Base-by-base conservation (phyloP, 2,113 vertebrate species). In the Phalacrocorax pelagicus region DNA sequence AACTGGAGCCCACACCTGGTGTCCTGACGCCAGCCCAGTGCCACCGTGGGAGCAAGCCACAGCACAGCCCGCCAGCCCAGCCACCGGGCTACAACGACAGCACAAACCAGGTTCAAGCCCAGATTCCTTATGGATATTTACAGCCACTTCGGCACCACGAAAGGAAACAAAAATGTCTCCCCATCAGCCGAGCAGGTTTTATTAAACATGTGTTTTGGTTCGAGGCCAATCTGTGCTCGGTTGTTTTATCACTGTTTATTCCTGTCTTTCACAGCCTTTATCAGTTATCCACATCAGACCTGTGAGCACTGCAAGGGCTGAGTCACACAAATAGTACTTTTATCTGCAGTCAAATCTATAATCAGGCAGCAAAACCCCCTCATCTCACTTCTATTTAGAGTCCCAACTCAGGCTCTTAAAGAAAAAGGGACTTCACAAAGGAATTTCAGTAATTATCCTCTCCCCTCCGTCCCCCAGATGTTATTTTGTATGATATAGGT, bases 211-310 rank as follows among this genome's bases (percentile, higher is more conserved):
- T 90, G 91, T 74, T 95, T 96, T 94, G 81, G 84, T 84, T 84
- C 1, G 22, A 92, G 89, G 87, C 87, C 94, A 92, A 90, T 44
- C 54, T 63, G 61, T 0, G 11, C 81, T 93, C 0, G 1, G 32
- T 82, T 96, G 70, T 63, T 95, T 92, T 95, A 93, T 94, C 93
- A 86, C 66, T 97, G 92, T 96, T 96, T 96, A 95, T 94, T 94
- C 95, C 81, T 94, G 90, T 85, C 95, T 57, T 96, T 96, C 92
- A 86, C 75, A 94, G 92, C 63, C 91, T 83, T 97, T 96, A 96
- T 96, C 95, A 91, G 88, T 81, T 82, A 90, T 65, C 88, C 65
- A n/a, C 92, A 96, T 97, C 96, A 90, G 92, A 89, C 78, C 86
- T 88, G 74, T n/a, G 84, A 96, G 82, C 77, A 36, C 77, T 83